Evolutionary conservation across 2,113 vertebrate genomes (phyloP).

Genomic region (Nettapus auritus): DNA sequence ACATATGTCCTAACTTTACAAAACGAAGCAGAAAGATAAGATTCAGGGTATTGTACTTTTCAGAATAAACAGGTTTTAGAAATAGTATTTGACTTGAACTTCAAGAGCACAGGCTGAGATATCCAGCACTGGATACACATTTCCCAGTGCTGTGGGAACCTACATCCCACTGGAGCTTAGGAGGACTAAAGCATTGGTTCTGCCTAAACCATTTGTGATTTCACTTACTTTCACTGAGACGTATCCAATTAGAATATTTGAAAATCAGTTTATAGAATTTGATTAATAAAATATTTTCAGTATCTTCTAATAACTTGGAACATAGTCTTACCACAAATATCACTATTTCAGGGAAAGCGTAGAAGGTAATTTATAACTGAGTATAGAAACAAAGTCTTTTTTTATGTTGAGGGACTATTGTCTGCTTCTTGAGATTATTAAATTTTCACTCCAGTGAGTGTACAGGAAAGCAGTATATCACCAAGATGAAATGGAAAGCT

Average conservation of each 20-base stretch:
- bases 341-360: neutral
- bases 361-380: conserved; percentile 18
- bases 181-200: neutral
- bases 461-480: neutral
- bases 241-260: neutral
- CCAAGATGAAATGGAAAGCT: conserved; percentile 53
- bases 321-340: neutral
- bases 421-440: conserved; percentile 44
- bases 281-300: neutral
- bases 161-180: neutral
- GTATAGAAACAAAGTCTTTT: neutral
- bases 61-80: neutral
- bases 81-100: neutral
- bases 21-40: neutral
- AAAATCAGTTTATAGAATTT: neutral
- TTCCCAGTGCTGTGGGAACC: neutral
- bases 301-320: neutral
- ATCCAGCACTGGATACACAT: neutral
- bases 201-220: neutral
- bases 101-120: neutral
- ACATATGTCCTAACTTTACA: neutral
- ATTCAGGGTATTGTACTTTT: neutral
- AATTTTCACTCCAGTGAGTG: conserved; percentile 19
- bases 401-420: conserved; percentile 23
- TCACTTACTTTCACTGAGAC: neutral